Base-by-base conservation (phyloP, 1,140 invertebrate species). In the Drosophila tani region DNA sequence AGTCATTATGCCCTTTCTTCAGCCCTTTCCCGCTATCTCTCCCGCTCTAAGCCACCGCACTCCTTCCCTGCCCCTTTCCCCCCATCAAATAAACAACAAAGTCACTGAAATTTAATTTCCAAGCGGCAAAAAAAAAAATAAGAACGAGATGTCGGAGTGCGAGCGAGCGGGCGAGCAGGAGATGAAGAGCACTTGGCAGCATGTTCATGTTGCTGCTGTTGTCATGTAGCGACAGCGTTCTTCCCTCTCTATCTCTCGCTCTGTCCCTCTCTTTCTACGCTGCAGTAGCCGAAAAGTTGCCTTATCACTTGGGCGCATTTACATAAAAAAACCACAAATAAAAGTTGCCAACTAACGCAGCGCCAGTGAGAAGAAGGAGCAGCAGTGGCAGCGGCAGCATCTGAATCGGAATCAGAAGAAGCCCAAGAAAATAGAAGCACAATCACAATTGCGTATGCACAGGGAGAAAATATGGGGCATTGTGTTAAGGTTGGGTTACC, bases 301-400 rank as follows among this genome's bases (percentile, higher is more conserved):
- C 85, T 90, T 90, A 90, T 90, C 85, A 90, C 85, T 90, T 91
- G 86, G 82, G 81, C 85, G 81, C 85, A 90, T 90, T 90, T 90
- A 90, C 85, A 90, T 90, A 90, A 90, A 90, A 90, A 90, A 90
- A 90, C 85, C 85, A 90, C 85, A 90, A 90, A 90, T 90, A 90
- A 90, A 90, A 87, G 84, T 87, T 87, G 84, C 84, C 81, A 87
- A 87, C 84, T 87, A 87, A 87, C 84, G 84, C 84, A 88, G 76
- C 73, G 66, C 43, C 73, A 57, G 51, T 41, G 71, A 70, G 56
- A 69, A 69, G 74, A 57, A 67, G 21, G n/a, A 27, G 47, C 12
- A 38, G 29, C 29, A 43, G 43, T 6, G 14, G 21, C 58, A 53
- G 49, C 27, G 68, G 57, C 70, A 84, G 47, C 67, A 70, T 35